phyloP scores from a whole-genome alignment of 2,113 vertebrate genomes.

The Paradoxurus hermaphroditus region DNA sequence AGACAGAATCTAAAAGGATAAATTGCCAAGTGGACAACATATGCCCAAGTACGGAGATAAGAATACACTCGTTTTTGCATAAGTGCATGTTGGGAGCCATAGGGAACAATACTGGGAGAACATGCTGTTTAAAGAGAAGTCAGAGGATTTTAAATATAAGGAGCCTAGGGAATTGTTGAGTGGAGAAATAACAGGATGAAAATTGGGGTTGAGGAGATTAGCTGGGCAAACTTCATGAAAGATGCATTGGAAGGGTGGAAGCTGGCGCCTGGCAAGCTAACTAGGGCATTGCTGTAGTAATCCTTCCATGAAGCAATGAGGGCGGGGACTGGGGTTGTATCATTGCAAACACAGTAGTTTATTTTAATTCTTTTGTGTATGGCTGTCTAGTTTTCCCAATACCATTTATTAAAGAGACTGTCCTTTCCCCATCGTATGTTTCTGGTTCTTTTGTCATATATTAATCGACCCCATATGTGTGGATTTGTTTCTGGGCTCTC shows the following conservation, averaged over 20 bases:
- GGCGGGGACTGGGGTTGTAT: not conserved
- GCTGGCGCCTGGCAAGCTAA: not conserved
- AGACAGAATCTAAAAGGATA: not conserved
- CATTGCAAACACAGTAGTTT: not conserved
- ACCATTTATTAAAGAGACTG: not conserved
- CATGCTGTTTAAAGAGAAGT: not conserved
- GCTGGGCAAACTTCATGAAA: not conserved
- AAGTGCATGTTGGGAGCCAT: not conserved
- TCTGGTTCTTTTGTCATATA: not conserved
- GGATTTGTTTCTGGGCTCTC: not conserved
- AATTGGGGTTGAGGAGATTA: not conserved
- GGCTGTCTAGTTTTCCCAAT: not conserved
- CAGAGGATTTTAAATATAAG: not conserved
- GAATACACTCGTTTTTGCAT: not conserved
- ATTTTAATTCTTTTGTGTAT: not conserved
- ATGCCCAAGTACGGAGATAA: not conserved
- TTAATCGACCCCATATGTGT: not conserved
- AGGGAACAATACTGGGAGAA: not conserved
- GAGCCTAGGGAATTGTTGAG: not conserved
- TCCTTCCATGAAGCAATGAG: not conserved
- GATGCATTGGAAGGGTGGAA: not conserved
- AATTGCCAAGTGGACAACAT: not conserved
- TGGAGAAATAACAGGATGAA: not conserved
- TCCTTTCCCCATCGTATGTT: not conserved
- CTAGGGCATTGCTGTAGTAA: not conserved